These are phyloP conservation scores for Stigmatopora argus DNA, from an alignment of 2,113 vertebrate species.

Conservation along the genomic window DNA sequence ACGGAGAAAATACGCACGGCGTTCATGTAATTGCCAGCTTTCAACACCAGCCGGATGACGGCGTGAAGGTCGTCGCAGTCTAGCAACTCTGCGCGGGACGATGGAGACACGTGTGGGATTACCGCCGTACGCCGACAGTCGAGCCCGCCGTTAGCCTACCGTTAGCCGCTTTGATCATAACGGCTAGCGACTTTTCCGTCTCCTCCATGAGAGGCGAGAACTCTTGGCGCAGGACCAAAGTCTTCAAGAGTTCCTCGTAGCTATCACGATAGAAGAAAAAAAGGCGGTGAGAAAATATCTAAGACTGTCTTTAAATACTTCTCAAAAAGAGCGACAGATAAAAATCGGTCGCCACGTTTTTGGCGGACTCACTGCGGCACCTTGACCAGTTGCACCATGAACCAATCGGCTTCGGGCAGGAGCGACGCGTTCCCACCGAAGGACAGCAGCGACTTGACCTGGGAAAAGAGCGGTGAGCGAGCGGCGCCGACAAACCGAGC, in stretches of 20 bases:
- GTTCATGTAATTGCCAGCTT: slow-evolving; percentile 81
- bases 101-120: not conserved
- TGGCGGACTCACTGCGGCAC: slow-evolving; percentile 60
- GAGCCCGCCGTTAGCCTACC: slow-evolving; percentile 36
- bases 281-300: too few species aligned
- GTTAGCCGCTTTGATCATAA: slow-evolving; percentile 68
- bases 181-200: slow-evolving; percentile 60
- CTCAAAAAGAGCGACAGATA: too few species aligned
- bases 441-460: slow-evolving; percentile 69
- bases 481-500: not conserved
- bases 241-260: slow-evolving; percentile 66
- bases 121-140: not conserved
- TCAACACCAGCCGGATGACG: slow-evolving; percentile 75
- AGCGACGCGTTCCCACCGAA: slow-evolving; percentile 60
- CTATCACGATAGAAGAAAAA: slow-evolving; percentile 43
- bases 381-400: slow-evolving; percentile 72
- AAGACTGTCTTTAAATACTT: too few species aligned
- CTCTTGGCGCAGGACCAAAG: slow-evolving; percentile 74
- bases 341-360: too few species aligned
- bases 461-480: not conserved
- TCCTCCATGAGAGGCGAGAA: slow-evolving; percentile 73
- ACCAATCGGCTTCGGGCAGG: slow-evolving; percentile 71
- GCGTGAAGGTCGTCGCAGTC: slow-evolving; percentile 76
- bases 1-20: slow-evolving; percentile 60
- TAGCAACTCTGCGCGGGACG: slow-evolving; percentile 65